Percentiles rank a stretch among this genome's conserved stretches.
These are phyloP conservation scores for Cephalophus harveyi DNA, from an alignment of 2,113 vertebrate genomes.

Conservation along the genomic window DNA sequence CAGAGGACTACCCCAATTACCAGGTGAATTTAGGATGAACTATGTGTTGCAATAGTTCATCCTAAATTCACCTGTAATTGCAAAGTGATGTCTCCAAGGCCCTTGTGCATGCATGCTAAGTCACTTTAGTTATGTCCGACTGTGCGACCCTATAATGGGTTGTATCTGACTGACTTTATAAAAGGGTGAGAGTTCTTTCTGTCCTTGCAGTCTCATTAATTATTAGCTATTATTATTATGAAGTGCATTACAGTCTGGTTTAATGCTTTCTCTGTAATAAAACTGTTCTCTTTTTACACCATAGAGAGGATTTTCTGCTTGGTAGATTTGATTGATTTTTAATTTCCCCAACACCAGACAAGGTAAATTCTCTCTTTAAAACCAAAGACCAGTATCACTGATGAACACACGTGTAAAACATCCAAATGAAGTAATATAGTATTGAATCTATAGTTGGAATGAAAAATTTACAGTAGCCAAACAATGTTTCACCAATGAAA, in stretches of 20 bases:
- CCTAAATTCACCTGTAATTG: neutral
- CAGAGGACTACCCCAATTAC: neutral
- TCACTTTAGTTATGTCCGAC: neutral
- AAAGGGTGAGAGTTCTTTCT: neutral
- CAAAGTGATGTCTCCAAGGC: neutral
- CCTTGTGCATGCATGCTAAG: neutral
- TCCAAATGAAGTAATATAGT: neutral
- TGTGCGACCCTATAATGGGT: neutral
- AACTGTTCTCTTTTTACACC: neutral
- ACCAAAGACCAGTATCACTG: neutral
- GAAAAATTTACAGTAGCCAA: neutral
- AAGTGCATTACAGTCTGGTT: neutral
- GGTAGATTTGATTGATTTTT: conserved; percentile 17
- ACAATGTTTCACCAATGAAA: neutral
- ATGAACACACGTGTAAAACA: neutral
- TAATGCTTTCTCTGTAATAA: neutral
- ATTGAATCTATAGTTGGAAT: neutral
- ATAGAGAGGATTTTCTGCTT: neutral
- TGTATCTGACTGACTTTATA: neutral
- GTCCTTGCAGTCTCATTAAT: neutral
- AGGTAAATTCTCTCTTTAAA: neutral
- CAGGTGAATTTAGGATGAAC: neutral
- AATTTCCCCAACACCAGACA: neutral
- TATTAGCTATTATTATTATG: neutral
- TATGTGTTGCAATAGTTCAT: neutral